Evolutionary conservation across 2,888 invertebrate species (phyloP).

Genomic region (Luperina nickerlii): DNA sequence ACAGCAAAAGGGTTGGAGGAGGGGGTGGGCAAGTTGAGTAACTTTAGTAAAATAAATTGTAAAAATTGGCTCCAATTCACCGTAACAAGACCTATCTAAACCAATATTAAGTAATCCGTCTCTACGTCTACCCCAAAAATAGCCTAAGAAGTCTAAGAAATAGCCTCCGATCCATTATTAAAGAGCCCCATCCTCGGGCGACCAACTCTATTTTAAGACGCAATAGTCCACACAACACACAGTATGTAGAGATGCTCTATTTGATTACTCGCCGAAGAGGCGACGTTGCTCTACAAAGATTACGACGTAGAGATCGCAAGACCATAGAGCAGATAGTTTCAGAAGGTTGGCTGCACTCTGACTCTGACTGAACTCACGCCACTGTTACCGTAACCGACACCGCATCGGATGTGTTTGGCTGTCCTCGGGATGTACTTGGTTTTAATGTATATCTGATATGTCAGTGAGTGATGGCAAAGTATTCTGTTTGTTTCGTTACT

Average conservation of each 20-base stretch:
- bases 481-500: no score
- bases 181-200: conserved; percentile 29
- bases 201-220: conserved; percentile 44
- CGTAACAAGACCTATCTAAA: background rate
- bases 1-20: no score
- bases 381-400: no score
- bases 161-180: conserved; percentile 38
- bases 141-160: conserved; percentile 5
- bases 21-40: background rate
- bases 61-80: no score
- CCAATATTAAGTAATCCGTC: background rate
- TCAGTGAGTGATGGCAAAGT: no score
- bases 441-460: no score
- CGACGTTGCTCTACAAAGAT: conserved; percentile 41
- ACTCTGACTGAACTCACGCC: no score
- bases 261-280: conserved; percentile 53
- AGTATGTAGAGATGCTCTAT: conserved; percentile 57
- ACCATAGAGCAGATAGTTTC: background rate
- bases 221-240: conserved; percentile 14
- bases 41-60: background rate
- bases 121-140: conserved; percentile 7
- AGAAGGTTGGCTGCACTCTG: background rate
- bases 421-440: no score
- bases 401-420: no score
- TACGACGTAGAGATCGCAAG: background rate